Evolutionary conservation across 2,797 vertebrate genomes (phyloP), one percentile per base, ranked within the genome.

Genomic region (Orientallactaga sibirica): DNA sequence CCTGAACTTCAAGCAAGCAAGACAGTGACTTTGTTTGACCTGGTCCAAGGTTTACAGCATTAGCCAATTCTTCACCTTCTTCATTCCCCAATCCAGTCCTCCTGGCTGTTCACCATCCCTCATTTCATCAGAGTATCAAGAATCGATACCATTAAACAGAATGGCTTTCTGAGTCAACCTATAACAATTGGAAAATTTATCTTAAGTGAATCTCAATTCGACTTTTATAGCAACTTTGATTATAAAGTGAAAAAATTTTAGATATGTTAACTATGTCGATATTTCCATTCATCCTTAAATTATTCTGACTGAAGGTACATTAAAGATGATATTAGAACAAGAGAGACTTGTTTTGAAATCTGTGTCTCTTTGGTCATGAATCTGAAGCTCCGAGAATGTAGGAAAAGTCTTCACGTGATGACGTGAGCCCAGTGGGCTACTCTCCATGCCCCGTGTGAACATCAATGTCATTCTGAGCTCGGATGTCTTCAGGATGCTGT

Each of bases 251-350:
- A 77, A 29, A 41, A 64, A 24, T 11, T 79, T 71, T 33, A 41
- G 2, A 2, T 48, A 25, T 58, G 12, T 79, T 58, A 11, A 22
- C 52, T 81, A 7, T 3, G 64, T 3, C 6, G 41, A 7, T 75
- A 5, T 25, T 61, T 75, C 37, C 10, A 52, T 48, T 68, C 29
- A 33, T 61, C 68, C 18, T 87, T 67, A 68, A 29, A 64, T 33
- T 73, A 43, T 73, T 86, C 68, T 64, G 58, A 12, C 0, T 41
- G 29, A 33, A 7, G 20, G 5, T 58, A 70, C 3, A 41, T 68
- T 61, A 67, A 80, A 11, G 5, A 48, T 82, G 61, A 19, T 27
- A 90, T 90, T 48, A 92, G n/a, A 58, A 58, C n/a, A 87, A 71
- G 27, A 18, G 14, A 37, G 52, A 68, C 27, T 37, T 79, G 29